Evolutionary conservation across 2,888 invertebrate genomes (phyloP).

Genomic region (Rhagium mordax): DNA sequence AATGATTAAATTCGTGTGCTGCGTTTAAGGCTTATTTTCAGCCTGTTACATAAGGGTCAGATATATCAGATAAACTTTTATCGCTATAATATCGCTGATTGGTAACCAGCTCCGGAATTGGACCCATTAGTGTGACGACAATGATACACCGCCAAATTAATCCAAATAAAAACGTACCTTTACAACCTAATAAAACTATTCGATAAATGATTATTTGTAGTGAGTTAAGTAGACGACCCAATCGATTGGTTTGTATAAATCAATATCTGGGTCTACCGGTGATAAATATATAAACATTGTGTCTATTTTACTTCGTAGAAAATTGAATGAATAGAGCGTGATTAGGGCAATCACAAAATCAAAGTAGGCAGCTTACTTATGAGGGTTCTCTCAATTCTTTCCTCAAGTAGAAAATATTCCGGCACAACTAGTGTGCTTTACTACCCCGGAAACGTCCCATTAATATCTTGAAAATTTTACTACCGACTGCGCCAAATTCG

Average conservation of each 20-base stretch:
- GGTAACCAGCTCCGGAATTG: neutral
- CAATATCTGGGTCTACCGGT: neutral
- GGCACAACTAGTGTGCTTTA: too few species aligned
- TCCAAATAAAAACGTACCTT: neutral
- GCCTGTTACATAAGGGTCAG: too few species aligned
- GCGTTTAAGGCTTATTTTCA: too few species aligned
- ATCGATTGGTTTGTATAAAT: neutral
- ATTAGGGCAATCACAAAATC: neutral
- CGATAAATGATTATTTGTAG: neutral
- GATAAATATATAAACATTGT: neutral
- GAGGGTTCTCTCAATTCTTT: too few species aligned
- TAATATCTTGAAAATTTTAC: too few species aligned
- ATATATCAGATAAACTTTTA: neutral
- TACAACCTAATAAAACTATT: neutral
- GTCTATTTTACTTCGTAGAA: neutral
- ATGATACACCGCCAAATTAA: neutral
- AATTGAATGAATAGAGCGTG: neutral
- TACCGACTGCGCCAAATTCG: too few species aligned
- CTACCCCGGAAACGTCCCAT: too few species aligned
- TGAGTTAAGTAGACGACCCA: neutral
- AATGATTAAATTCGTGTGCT: too few species aligned
- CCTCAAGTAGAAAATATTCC: neutral
- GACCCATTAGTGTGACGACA: neutral
- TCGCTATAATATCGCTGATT: neutral
- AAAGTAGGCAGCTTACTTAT: too few species aligned